Conservation (phyloP, 1,140 invertebrate genomes). For the Muscidifurax raptorellus region DNA sequence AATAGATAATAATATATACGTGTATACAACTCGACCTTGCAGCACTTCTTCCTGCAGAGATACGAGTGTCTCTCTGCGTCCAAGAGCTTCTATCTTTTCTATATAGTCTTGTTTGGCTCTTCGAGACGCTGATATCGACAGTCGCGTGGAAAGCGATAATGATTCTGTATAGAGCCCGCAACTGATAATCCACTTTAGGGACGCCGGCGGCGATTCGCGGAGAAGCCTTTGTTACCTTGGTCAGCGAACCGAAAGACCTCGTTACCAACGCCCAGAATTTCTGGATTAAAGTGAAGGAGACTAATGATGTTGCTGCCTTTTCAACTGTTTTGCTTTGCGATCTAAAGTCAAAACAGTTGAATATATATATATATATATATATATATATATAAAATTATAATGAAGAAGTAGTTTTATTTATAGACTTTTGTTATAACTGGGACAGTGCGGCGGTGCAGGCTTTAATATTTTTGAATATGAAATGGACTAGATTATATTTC, state of each 20-base stretch:
- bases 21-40: not conserved
- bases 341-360: too few relatives aligned
- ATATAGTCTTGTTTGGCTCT: not conserved
- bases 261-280: not conserved
- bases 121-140: not conserved
- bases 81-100: not conserved
- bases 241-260: not conserved
- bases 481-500: too few relatives aligned
- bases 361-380: too few relatives aligned
- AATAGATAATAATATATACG: not conserved
- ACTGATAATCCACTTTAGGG: conserved; percentile 17
- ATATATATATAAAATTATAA: too few relatives aligned
- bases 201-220: not conserved
- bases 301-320: too few relatives aligned
- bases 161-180: not conserved
- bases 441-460: too few relatives aligned
- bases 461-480: too few relatives aligned
- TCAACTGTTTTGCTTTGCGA: too few relatives aligned
- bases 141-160: not conserved
- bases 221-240: conserved; percentile 5
- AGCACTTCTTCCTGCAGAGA: not conserved
- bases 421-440: too few relatives aligned
- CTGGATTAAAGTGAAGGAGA: not conserved
- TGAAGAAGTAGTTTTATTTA: too few relatives aligned
- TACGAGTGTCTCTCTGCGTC: not conserved